Percentiles rank a stretch among this genome's conserved stretches.
Conservation (phyloP, 2,888 invertebrate genomes). For the Gastrophysa polygoni region DNA sequence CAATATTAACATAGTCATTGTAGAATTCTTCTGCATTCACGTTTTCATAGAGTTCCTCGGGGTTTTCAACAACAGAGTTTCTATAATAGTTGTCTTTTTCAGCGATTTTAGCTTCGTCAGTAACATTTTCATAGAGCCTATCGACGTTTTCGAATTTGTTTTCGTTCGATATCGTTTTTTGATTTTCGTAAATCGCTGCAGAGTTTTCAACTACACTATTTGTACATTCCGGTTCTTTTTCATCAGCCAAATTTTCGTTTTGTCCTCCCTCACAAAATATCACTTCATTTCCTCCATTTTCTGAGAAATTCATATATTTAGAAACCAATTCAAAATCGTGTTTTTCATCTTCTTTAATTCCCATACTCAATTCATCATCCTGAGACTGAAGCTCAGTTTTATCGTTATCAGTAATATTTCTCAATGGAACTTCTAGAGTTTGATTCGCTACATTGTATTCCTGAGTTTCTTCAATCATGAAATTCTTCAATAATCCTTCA, state of each 20-base stretch:
- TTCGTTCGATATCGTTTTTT: not conserved
- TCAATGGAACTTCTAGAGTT: no score
- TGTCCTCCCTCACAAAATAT: no score
- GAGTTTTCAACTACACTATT: not conserved
- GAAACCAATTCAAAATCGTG: not conserved
- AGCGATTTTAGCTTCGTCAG: not conserved
- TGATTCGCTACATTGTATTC: not conserved
- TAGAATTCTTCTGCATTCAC: slow-evolving; percentile 34
- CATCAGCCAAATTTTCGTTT: not conserved
- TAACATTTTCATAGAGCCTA: slow-evolving; percentile 5
- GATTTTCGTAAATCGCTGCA: not conserved
- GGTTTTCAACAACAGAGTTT: slow-evolving; percentile 15
- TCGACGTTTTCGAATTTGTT: slow-evolving; percentile 13
- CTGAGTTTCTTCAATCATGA: no score
- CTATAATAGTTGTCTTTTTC: slow-evolving; percentile 15
- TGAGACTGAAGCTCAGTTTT: no score
- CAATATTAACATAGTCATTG: slow-evolving; percentile 48
- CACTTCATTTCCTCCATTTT: not conserved
- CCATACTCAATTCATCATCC: not conserved
- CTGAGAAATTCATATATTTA: not conserved
- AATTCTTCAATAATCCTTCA: no score
- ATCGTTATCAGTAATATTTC: no score
- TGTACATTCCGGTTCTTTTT: slow-evolving; percentile 6
- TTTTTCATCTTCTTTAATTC: not conserved
- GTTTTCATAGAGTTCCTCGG: slow-evolving; percentile 15